Conservation (phyloP, 2,888 invertebrate species). For the Pheosia tremula region DNA sequence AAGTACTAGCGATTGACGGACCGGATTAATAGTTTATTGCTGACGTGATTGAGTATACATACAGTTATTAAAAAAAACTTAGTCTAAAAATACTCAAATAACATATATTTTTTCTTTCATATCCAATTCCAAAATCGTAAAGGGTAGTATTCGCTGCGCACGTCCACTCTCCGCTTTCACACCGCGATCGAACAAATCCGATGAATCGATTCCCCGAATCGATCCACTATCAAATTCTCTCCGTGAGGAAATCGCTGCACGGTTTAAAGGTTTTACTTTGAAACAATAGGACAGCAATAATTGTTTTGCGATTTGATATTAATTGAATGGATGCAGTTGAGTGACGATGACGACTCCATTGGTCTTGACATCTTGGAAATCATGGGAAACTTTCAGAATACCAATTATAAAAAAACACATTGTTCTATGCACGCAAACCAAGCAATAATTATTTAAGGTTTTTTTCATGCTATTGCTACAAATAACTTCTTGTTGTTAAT, state of each 20-base stretch:
- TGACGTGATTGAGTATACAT: too few species aligned
- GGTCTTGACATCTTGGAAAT: slow-evolving; percentile 1
- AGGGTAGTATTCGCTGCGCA: slow-evolving; percentile 7
- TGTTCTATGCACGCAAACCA: not conserved
- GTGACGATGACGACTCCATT: not conserved
- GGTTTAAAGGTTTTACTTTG: not conserved
- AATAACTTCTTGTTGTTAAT: too few species aligned
- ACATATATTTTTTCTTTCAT: not conserved
- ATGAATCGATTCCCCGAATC: slow-evolving; percentile 10
- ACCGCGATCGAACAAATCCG: slow-evolving; percentile 16
- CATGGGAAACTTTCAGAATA: not conserved
- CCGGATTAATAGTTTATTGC: too few species aligned
- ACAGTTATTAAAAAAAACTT: too few species aligned
- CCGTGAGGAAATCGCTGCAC: not conserved
- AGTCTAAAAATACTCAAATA: too few species aligned
- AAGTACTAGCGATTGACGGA: too few species aligned
- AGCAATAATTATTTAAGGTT: too few species aligned
- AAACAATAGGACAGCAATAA: not conserved
- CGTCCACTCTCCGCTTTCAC: slow-evolving; percentile 19
- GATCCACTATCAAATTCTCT: slow-evolving; percentile 6
- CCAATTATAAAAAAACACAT: not conserved
- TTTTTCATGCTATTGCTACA: too few species aligned
- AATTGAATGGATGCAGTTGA: not conserved
- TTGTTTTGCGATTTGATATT: not conserved
- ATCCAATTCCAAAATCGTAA: not conserved